phyloP scores from a whole-genome alignment of 2,113 vertebrate genomes.

The Colistium nudipinnis region DNA sequence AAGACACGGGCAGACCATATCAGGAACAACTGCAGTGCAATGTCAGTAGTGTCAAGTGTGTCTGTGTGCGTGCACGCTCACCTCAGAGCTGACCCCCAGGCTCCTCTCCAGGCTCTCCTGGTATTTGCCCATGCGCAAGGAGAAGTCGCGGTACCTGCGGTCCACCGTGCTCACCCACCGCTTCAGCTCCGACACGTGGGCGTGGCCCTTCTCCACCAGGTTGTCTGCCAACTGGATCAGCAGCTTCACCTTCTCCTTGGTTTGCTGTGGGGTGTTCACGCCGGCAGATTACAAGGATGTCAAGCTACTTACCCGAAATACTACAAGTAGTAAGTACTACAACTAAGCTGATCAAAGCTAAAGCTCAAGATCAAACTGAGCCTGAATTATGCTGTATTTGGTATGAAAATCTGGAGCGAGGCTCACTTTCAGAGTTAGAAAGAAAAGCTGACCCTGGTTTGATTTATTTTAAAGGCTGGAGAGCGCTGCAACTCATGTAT shows the following conservation, averaged over 20 bases:
- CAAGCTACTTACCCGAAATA: too few species aligned
- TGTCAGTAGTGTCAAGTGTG: too few species aligned
- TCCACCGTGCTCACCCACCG: slow-evolving; percentile 96
- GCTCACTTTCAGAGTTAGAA: too few species aligned
- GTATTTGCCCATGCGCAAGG: slow-evolving; percentile 92
- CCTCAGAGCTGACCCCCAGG: slow-evolving; percentile 95
- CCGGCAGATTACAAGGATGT: slow-evolving; percentile 7
- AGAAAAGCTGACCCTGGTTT: too few species aligned
- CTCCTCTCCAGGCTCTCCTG: slow-evolving; percentile 90
- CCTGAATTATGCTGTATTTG: too few species aligned
- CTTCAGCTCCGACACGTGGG: slow-evolving; percentile 93
- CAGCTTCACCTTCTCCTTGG: slow-evolving; percentile 97
- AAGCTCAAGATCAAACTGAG: too few species aligned
- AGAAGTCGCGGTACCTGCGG: slow-evolving; percentile 96
- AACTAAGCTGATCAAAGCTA: too few species aligned
- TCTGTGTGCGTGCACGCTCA: slow-evolving; percentile 1
- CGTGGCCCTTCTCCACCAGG: slow-evolving; percentile 96
- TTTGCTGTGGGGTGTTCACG: slow-evolving; percentile 84
- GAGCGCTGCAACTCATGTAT: not conserved
- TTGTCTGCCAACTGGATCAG: slow-evolving; percentile 96
- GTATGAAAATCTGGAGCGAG: too few species aligned
- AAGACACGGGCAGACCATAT: too few species aligned
- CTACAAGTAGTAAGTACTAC: too few species aligned
- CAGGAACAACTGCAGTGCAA: too few species aligned
- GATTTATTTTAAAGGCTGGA: too few species aligned